Percentiles rank a stretch among this genome's conserved stretches.
Evolutionary conservation across 2,797 vertebrate genomes (phyloP).

Genomic region (Oreonectes daqikongensis): DNA sequence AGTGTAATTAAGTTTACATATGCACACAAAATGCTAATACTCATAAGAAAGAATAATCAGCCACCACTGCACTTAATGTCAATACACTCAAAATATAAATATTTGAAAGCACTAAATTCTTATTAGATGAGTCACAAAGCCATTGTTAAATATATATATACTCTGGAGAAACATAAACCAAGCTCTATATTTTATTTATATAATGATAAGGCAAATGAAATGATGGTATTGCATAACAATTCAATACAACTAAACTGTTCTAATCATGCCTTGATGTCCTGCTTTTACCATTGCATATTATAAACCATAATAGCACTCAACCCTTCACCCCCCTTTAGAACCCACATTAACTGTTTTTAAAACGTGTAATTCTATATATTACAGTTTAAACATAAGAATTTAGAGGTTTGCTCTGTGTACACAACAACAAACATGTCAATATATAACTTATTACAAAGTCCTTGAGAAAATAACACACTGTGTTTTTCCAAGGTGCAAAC

Average conservation of each 20-base stretch:
- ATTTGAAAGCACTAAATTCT: too few relatives aligned
- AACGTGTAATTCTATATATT: background rate
- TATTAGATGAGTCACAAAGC: too few relatives aligned
- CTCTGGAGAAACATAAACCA: background rate
- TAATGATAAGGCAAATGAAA: background rate
- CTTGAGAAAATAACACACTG: slow-evolving; percentile 2
- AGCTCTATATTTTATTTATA: background rate
- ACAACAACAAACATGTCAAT: background rate
- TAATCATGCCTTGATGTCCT: background rate
- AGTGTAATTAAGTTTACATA: too few relatives aligned
- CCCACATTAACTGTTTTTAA: too few relatives aligned
- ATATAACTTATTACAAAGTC: slow-evolving; percentile 12
- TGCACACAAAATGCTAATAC: too few relatives aligned
- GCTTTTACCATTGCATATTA: background rate
- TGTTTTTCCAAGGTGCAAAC: background rate
- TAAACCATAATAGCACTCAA: background rate
- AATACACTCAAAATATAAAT: too few relatives aligned
- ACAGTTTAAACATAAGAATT: background rate
- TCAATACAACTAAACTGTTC: too few relatives aligned
- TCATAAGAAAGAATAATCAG: too few relatives aligned
- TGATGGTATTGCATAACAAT: background rate
- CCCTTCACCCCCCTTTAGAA: background rate
- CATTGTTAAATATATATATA: too few relatives aligned
- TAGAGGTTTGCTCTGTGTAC: background rate
- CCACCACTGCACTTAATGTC: too few relatives aligned